These are phyloP conservation scores for Simalia tracyae DNA, from an alignment of 2,797 vertebrate genomes.

Conservation along the genomic window DNA sequence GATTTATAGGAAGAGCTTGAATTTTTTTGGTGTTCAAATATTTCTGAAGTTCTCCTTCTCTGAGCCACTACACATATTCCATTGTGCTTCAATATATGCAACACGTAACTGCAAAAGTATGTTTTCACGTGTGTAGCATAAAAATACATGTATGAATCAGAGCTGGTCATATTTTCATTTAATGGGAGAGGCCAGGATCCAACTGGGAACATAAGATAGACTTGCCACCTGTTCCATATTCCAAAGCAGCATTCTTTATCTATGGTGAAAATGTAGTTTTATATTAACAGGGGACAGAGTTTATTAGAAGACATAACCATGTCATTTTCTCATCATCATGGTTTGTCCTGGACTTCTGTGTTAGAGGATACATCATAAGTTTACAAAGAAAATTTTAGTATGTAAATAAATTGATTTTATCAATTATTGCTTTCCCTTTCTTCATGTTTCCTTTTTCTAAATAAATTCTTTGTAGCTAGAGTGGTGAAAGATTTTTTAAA, in stretches of 20 bases:
- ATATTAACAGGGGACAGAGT: background rate
- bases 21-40: constrained; percentile 33
- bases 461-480: no score
- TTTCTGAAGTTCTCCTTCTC: background rate
- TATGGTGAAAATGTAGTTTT: background rate
- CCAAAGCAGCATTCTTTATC: background rate
- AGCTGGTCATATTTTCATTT: background rate
- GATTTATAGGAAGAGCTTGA: constrained; percentile 23
- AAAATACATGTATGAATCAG: background rate
- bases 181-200: background rate
- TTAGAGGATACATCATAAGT: background rate
- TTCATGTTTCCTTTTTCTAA: background rate
- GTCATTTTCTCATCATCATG: background rate
- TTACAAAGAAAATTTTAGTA: background rate
- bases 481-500: no score
- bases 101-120: background rate
- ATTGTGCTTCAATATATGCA: background rate
- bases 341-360: background rate
- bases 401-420: background rate
- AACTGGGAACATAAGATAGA: background rate
- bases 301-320: background rate
- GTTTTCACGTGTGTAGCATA: background rate
- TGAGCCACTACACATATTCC: background rate
- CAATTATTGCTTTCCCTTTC: background rate
- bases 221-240: background rate